A percentile compares a stretch with the other conserved stretches of the same genome.
Conservation (phyloP, 2,888 invertebrate genomes). For the Caenorhabditis sp. region DNA sequence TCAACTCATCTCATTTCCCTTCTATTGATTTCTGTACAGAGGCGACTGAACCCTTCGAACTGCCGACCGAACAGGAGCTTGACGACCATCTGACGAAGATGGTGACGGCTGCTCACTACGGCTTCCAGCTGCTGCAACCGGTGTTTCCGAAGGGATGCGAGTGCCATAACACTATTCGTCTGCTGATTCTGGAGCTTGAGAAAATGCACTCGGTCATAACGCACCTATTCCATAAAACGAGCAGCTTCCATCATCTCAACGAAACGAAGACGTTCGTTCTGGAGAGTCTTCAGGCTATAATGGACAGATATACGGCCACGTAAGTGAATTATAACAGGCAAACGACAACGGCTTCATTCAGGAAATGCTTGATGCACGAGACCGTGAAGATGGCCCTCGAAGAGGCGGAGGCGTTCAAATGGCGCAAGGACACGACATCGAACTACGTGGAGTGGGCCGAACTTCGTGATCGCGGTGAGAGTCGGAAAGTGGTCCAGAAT, state of each 20-base stretch:
- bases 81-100: background rate
- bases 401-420: slow-evolving; percentile 15
- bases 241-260: background rate
- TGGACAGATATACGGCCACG: slow-evolving; percentile 5
- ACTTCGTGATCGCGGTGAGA: slow-evolving; percentile 10
- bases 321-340: slow-evolving; percentile 2
- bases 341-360: slow-evolving; percentile 3
- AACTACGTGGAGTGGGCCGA: slow-evolving; percentile 4
- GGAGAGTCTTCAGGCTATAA: slow-evolving; percentile 1
- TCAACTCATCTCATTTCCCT: no score
- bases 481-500: background rate
- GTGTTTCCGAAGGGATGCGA: slow-evolving; percentile 12
- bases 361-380: slow-evolving; percentile 15
- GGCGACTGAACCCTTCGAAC: no score
- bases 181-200: slow-evolving; percentile 19
- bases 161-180: slow-evolving; percentile 10
- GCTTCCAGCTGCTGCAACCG: slow-evolving; percentile 17
- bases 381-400: background rate
- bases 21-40: no score
- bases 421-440: background rate
- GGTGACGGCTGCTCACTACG: slow-evolving; percentile 14
- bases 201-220: slow-evolving; percentile 7
- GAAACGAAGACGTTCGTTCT: slow-evolving; percentile 15
- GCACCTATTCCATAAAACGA: background rate
- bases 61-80: slow-evolving; percentile 8